Percentiles rank a stretch among this genome's conserved stretches.
phyloP scores from a whole-genome alignment of 2,797 vertebrate genomes.

The Crocidura indochinensis region DNA sequence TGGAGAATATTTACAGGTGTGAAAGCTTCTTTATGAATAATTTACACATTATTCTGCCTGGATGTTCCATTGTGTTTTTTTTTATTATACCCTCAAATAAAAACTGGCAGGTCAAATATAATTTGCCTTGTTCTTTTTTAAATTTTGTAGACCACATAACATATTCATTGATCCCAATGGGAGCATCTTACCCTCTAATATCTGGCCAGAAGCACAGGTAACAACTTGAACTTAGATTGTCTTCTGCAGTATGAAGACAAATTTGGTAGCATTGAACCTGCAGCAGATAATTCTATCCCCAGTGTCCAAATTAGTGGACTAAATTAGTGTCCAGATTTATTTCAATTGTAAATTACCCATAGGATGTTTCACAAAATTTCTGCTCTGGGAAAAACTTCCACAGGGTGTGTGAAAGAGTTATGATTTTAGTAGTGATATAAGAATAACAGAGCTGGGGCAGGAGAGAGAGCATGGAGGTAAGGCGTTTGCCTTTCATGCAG shows the following conservation, averaged over 20 bases:
- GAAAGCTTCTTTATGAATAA: background rate
- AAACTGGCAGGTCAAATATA: background rate
- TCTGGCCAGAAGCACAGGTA: background rate
- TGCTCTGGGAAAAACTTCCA: background rate
- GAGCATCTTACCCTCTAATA: background rate
- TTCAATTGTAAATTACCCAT: background rate
- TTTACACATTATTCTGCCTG: background rate
- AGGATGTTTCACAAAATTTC: background rate
- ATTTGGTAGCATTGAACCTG: background rate
- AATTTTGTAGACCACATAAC: background rate
- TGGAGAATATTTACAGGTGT: background rate
- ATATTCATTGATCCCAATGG: background rate
- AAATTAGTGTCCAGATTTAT: background rate
- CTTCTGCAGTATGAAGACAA: background rate
- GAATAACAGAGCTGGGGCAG: background rate
- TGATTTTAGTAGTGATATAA: background rate
- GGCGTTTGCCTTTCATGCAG: too few species aligned
- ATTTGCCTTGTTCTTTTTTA: background rate
- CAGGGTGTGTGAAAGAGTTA: background rate
- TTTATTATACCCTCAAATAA: background rate
- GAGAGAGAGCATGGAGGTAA: too few species aligned
- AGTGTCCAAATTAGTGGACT: background rate
- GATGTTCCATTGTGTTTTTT: background rate
- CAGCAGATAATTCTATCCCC: background rate
- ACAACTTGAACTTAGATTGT: background rate